phyloP scores from a whole-genome alignment of 2,113 vertebrate species.

The Peromyscus polionotus region DNA sequence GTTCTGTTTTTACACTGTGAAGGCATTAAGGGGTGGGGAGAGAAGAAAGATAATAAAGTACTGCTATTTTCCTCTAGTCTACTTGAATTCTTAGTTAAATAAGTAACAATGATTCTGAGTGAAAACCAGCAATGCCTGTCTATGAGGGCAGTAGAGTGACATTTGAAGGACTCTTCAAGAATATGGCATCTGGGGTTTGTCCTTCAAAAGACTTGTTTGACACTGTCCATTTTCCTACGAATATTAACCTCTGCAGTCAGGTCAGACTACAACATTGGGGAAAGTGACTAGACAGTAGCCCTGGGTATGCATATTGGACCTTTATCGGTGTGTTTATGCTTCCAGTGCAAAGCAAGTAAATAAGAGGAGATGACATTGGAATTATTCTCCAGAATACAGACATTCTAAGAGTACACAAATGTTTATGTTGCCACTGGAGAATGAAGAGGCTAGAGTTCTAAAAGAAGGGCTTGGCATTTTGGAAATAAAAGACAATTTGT shows the following conservation, averaged over 20 bases:
- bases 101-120: conserved; percentile 42
- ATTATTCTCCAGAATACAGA: background rate
- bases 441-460: conserved; percentile 27
- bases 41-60: conserved; percentile 17
- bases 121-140: background rate
- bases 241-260: background rate
- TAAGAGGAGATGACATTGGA: background rate
- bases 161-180: conserved; percentile 26
- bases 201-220: background rate
- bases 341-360: conserved; percentile 23
- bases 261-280: background rate
- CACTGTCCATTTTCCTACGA: background rate
- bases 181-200: background rate
- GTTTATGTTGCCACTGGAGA: background rate
- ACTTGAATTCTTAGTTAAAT: conserved; percentile 61
- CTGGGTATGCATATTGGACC: background rate
- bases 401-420: background rate
- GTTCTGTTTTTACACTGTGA: background rate
- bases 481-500: background rate
- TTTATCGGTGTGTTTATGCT: background rate
- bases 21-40: background rate
- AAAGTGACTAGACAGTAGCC: background rate
- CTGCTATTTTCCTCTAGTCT: background rate
- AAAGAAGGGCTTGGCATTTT: background rate
- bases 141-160: background rate